These are phyloP conservation scores for Dunckerocampus dactyliophorus DNA, from an alignment of 2,113 vertebrate genomes.

Conservation along the genomic window DNA sequence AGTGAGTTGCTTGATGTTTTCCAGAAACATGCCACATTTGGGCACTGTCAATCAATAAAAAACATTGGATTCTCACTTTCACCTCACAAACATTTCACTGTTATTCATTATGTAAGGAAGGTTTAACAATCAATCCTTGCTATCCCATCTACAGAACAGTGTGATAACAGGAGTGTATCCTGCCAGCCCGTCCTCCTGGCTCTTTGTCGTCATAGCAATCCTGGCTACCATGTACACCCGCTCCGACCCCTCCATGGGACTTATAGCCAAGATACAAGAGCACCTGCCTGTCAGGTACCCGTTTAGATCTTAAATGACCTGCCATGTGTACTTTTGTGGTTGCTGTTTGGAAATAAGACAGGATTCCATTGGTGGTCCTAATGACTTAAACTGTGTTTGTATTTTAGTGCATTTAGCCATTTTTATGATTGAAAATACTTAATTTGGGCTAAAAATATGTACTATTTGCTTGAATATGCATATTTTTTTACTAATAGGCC, in stretches of 20 bases:
- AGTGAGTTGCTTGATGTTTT: neutral
- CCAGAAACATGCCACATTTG: neutral
- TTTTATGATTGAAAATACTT: no score
- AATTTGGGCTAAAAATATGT: no score
- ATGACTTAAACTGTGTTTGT: no score
- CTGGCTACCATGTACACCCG: slow-evolving; percentile 85
- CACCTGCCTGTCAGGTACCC: slow-evolving; percentile 82
- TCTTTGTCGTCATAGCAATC: slow-evolving; percentile 86
- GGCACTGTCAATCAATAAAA: slow-evolving; percentile 5
- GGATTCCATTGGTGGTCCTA: no score
- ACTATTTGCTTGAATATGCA: no score
- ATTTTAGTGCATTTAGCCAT: no score
- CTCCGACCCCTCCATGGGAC: slow-evolving; percentile 89
- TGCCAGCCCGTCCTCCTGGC: slow-evolving; percentile 85
- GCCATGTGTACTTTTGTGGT: no score
- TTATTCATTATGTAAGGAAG: neutral
- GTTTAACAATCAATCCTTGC: neutral
- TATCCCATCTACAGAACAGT: slow-evolving; percentile 73
- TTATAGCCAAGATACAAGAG: slow-evolving; percentile 89
- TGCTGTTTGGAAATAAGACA: no score
- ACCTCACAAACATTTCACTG: neutral
- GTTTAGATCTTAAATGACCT: no score
- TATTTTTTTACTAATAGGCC: no score
- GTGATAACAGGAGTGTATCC: slow-evolving; percentile 83
- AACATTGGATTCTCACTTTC: neutral